phyloP scores from a whole-genome alignment of 2,888 invertebrate species.

The Helicoverpa assulta region DNA sequence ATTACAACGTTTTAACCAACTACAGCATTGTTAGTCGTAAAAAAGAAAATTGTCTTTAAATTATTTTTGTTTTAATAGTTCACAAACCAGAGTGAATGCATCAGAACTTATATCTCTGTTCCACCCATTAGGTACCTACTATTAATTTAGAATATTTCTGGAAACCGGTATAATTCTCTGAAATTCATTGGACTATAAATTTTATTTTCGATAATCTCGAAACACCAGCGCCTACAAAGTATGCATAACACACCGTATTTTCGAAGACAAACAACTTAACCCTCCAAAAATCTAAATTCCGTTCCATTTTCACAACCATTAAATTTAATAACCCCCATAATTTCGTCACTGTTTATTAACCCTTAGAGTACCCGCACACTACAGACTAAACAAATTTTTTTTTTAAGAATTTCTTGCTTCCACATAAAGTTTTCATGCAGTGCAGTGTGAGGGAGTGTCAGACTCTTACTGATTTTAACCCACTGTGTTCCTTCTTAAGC shows the following conservation, averaged over 20 bases:
- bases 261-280: slow-evolving; percentile 26
- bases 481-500: too few relatives aligned
- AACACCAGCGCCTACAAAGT: not conserved
- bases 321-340: slow-evolving; percentile 54
- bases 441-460: too few relatives aligned
- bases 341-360: slow-evolving; percentile 53
- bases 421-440: too few relatives aligned
- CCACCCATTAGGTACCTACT: too few relatives aligned
- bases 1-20: not conserved
- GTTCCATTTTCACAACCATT: slow-evolving; percentile 39
- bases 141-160: too few relatives aligned
- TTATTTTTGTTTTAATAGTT: too few relatives aligned
- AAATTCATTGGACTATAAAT: not conserved
- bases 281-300: slow-evolving; percentile 40
- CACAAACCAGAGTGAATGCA: too few relatives aligned
- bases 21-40: not conserved
- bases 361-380: slow-evolving; percentile 5
- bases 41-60: not conserved
- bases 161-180: not conserved
- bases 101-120: too few relatives aligned
- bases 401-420: too few relatives aligned
- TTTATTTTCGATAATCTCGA: not conserved
- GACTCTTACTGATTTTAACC: too few relatives aligned
- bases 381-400: too few relatives aligned
- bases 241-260: not conserved